Percentiles rank a stretch among this genome's conserved stretches.
Evolutionary conservation across 2,797 vertebrate species (phyloP).

Genomic region (Decapterus maruadsi): DNA sequence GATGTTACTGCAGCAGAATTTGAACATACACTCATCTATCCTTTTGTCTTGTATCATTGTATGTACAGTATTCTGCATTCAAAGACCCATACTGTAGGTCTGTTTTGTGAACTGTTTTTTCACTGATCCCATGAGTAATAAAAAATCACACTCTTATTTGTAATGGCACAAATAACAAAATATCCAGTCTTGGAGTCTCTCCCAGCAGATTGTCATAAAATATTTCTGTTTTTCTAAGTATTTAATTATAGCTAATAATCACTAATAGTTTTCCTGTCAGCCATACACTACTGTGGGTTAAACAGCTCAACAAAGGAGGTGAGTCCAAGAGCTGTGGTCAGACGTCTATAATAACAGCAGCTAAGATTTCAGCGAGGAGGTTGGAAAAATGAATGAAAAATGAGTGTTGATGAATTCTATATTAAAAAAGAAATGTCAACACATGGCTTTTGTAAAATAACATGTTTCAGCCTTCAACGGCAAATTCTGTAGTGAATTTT

Average conservation of each 20-base stretch:
- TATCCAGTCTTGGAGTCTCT: not conserved
- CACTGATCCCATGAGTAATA: not conserved
- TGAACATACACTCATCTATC: conserved; percentile 13
- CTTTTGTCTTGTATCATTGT: conserved; percentile 2
- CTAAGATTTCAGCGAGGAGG: not conserved
- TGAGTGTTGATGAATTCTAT: not conserved
- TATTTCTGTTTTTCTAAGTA: not conserved
- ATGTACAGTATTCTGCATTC: too few relatives aligned
- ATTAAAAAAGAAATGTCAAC: not conserved
- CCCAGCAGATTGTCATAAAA: not conserved
- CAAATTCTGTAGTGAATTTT: not conserved
- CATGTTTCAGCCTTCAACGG: not conserved
- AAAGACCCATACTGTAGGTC: not conserved
- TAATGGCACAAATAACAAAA: not conserved
- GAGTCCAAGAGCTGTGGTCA: not conserved
- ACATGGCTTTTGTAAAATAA: not conserved
- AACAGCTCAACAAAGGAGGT: not conserved
- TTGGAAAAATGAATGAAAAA: not conserved
- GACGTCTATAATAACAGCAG: not conserved
- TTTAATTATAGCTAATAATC: not conserved
- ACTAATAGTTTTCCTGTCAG: not conserved
- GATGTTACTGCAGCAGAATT: conserved; percentile 15
- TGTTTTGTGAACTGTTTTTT: not conserved
- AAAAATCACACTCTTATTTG: not conserved
- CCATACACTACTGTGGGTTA: not conserved